phyloP scores from a whole-genome alignment of 2,888 invertebrate species.

The Hydrotaea diabolus region DNA sequence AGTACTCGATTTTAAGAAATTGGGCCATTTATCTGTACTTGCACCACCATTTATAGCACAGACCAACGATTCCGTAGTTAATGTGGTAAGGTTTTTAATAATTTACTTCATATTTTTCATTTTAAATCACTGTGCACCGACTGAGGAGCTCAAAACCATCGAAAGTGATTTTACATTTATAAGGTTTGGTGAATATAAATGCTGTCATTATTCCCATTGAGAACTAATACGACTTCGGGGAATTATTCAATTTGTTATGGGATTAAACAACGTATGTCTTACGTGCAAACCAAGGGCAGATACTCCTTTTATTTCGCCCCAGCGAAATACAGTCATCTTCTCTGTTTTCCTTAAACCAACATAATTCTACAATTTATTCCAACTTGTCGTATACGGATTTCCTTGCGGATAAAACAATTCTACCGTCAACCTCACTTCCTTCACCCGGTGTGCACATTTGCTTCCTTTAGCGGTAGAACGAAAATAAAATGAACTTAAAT shows the following conservation, averaged over 20 bases:
- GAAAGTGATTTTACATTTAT: too few relatives aligned
- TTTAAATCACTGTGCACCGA: not conserved
- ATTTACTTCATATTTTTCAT: not conserved
- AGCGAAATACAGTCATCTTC: not conserved
- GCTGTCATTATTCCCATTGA: not conserved
- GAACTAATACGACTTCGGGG: not conserved
- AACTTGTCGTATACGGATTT: slow-evolving; percentile 5
- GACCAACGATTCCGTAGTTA: too few relatives aligned
- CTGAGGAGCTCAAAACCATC: too few relatives aligned
- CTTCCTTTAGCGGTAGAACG: not conserved
- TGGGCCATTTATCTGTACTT: too few relatives aligned
- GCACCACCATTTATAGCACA: too few relatives aligned
- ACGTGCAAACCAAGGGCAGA: too few relatives aligned
- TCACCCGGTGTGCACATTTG: slow-evolving; percentile 1
- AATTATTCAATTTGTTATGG: slow-evolving; percentile 21
- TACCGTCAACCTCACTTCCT: not conserved
- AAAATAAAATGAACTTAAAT: slow-evolving; percentile 38
- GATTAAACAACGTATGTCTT: not conserved
- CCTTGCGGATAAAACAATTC: not conserved
- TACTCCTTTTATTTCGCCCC: not conserved
- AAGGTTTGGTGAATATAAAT: not conserved
- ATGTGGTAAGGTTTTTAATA: too few relatives aligned
- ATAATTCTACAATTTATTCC: not conserved
- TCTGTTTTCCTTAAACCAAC: not conserved
- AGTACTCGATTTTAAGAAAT: too few relatives aligned